Evolutionary conservation across 2,797 vertebrate species (phyloP).

Genomic region (Xenentodon cancila): DNA sequence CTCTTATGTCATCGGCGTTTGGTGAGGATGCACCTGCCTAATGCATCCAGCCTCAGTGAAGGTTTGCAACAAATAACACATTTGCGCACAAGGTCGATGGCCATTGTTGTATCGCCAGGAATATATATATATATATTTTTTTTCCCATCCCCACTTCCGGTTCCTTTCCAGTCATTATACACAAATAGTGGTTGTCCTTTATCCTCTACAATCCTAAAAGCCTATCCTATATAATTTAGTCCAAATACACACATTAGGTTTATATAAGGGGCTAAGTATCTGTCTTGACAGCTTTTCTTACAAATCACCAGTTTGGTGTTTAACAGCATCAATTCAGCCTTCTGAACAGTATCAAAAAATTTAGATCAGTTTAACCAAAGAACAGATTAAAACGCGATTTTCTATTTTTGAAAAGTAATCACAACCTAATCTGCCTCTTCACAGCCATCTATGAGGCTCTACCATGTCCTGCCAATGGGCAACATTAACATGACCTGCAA

Average conservation of each 20-base stretch:
- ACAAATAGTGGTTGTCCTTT: slow-evolving; percentile 29
- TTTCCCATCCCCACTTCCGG: slow-evolving; percentile 54
- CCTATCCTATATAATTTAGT: neutral
- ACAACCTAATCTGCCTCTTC: slow-evolving; percentile 66
- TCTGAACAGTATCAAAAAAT: slow-evolving; percentile 54
- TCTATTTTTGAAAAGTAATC: slow-evolving; percentile 62
- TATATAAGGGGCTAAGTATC: neutral
- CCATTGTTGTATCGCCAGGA: slow-evolving; percentile 57
- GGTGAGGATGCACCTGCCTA: slow-evolving; percentile 78
- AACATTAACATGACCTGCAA: slow-evolving; percentile 7
- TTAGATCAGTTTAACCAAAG: slow-evolving; percentile 60
- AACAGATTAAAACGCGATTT: slow-evolving; percentile 57
- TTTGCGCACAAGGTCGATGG: slow-evolving; percentile 32
- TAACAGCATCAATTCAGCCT: too few species aligned
- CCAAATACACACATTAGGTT: slow-evolving; percentile 12
- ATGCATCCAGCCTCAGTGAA: slow-evolving; percentile 45
- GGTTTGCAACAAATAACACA: slow-evolving; percentile 51
- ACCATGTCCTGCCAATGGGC: neutral
- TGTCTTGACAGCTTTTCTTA: too few species aligned
- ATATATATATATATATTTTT: slow-evolving; percentile 28
- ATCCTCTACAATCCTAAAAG: slow-evolving; percentile 11
- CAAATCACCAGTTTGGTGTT: too few species aligned
- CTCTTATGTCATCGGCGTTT: slow-evolving; percentile 69
- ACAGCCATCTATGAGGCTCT: slow-evolving; percentile 39
- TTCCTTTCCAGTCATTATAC: slow-evolving; percentile 57